Evolutionary conservation across 1,140 invertebrate genomes (phyloP), one percentile per base, ranked within the genome.

Genomic region (Rhyzopertha dominica): DNA sequence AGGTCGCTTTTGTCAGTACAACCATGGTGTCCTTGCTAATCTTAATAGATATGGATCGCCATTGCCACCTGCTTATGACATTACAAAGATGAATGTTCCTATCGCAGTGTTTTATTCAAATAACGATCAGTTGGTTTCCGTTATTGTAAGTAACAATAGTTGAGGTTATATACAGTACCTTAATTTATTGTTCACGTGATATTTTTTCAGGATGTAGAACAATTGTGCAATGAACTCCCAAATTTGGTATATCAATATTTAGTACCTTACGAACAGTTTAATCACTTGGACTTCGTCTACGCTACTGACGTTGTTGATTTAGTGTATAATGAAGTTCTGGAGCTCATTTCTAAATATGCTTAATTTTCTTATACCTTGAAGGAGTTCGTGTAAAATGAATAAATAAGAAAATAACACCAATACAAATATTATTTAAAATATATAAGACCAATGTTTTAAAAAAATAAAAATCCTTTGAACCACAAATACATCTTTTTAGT

Each of bases 1-100:
- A 67, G 74, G 72, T 3, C 60, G 74, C 16, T 83, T 84, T 53
- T 66, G 71, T 28, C 74, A 80, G 49, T 87, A 74, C 44, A 80
- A 87, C 62, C 72, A 75, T 37, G 81, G 81, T 2, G 53, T 58
- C 23, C 61, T 2, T 65, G 52, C 16, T 20, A 54, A 53, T 39
- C 13, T 51, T 18, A 13, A 45, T 26, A 17, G 25, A 9, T 54
- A 59, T 38, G 46, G 47, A 19, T 31, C 20, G 4, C 14, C 47
- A 4, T 24, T 8, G 1, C 74, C 77, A 17, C 74, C 76, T 1
- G 55, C 64, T 9, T 80, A 80, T 54, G 60, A 74, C 28, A 49
- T 78, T 5, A 53, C 62, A 12, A 76, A 75, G 29, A 74, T 85
- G 13, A 74, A 66, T 5, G 70, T 74, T 28, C 78, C 79, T 5